A percentile compares a stretch with the other conserved stretches of the same genome.
Conservation (phyloP, 2,888 invertebrate species). For the Lepidocyrtinus sp. region DNA sequence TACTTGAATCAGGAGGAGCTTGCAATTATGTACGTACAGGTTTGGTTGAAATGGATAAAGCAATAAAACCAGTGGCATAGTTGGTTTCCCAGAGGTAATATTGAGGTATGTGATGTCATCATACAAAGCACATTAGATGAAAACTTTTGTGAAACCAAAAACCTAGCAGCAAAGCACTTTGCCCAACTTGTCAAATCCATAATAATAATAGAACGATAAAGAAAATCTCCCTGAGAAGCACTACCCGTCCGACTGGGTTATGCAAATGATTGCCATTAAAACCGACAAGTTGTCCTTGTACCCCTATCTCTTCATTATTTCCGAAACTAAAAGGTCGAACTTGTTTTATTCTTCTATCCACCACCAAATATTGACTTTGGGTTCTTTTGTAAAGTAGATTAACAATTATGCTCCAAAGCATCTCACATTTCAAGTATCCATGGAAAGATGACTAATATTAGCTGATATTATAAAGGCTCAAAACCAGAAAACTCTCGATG, state of each 20-base stretch:
- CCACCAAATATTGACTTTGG: conserved; percentile 30
- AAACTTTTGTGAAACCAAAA: conserved; percentile 17
- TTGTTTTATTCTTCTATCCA: conserved; percentile 2
- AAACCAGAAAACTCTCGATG: conserved; percentile 27
- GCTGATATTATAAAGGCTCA: conserved; percentile 6
- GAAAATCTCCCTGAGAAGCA: too few species aligned
- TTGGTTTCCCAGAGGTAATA: neutral
- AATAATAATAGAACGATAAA: conserved; percentile 26
- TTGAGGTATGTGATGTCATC: conserved; percentile 53
- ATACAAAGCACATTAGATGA: conserved; percentile 26
- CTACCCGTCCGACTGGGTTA: neutral
- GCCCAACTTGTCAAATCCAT: conserved; percentile 44
- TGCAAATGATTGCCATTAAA: conserved; percentile 25
- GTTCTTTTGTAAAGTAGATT: conserved; percentile 17
- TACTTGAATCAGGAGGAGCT: conserved; percentile 19
- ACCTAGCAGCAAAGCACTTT: neutral
- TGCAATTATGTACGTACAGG: conserved; percentile 21
- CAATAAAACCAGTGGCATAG: conserved; percentile 43
- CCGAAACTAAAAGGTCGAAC: neutral
- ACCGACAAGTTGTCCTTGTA: conserved; percentile 48
- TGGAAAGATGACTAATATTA: neutral
- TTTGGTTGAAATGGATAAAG: conserved; percentile 21
- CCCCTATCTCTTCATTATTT: conserved; percentile 14
- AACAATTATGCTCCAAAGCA: conserved; percentile 2
- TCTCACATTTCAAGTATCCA: neutral